phyloP scores from a whole-genome alignment of 2,797 vertebrate species.

The Nothura maculosa region DNA sequence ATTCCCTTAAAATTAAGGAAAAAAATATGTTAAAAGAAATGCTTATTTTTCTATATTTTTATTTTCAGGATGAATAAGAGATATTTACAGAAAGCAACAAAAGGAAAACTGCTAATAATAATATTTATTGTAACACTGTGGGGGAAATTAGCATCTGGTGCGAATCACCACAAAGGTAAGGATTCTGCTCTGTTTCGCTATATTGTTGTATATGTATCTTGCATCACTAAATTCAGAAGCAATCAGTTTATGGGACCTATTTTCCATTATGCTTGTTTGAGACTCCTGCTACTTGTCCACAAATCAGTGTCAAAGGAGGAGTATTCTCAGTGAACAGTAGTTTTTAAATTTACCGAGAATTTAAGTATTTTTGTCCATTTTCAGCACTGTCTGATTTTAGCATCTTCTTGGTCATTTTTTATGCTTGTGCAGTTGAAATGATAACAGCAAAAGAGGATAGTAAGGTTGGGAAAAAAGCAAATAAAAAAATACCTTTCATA shows the following conservation, averaged over 20 bases:
- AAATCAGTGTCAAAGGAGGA: background rate
- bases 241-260: accelerated
- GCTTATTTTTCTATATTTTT: slow-evolving; percentile 63
- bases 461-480: background rate
- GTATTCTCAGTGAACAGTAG: background rate
- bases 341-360: background rate
- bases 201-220: background rate
- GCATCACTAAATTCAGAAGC: background rate
- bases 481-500: background rate
- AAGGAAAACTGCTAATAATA: slow-evolving; percentile 92
- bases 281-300: background rate
- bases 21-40: background rate
- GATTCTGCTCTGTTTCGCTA: background rate
- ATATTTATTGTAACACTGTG: slow-evolving; percentile 91
- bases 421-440: slow-evolving; percentile 13
- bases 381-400: background rate
- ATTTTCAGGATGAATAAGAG: slow-evolving; percentile 94
- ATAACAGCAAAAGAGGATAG: background rate
- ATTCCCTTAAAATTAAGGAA: background rate
- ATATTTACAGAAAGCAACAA: slow-evolving; percentile 89
- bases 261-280: accelerated
- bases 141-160: slow-evolving; percentile 87
- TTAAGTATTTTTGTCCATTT: slow-evolving; percentile 4
- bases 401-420: background rate
- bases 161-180: slow-evolving; percentile 93